Conservation (phyloP, 2,113 vertebrate species). For the Petaurus breviceps region DNA sequence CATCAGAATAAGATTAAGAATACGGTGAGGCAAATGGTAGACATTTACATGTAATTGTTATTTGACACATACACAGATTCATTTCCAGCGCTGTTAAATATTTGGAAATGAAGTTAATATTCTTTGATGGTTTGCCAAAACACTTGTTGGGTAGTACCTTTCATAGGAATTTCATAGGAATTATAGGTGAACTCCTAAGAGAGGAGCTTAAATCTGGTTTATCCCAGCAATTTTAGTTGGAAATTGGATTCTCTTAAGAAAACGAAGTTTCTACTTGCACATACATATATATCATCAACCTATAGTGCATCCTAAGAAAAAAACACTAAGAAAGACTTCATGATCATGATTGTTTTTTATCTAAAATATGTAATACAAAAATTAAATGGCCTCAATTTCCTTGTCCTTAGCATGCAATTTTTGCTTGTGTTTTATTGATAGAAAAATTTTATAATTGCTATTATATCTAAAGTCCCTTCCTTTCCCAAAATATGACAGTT, state of each 20-base stretch:
- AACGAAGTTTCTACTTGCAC: background rate
- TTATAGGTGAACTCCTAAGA: constrained; percentile 19
- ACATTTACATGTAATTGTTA: background rate
- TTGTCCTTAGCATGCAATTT: too few species aligned
- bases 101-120: constrained; percentile 3
- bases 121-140: background rate
- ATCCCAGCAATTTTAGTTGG: background rate
- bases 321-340: background rate
- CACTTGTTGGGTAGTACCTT: background rate
- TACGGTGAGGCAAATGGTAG: constrained; percentile 18
- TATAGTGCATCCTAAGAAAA: background rate
- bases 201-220: background rate
- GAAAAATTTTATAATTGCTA: too few species aligned
- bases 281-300: background rate
- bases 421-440: too few species aligned
- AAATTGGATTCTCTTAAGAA: constrained; percentile 14
- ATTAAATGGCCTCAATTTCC: too few species aligned
- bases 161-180: constrained; percentile 7
- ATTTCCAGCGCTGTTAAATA: background rate
- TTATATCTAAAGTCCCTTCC: too few species aligned
- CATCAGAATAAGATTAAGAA: constrained; percentile 22
- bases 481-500: too few species aligned
- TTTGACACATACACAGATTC: constrained; percentile 1
- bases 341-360: background rate
- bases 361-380: too few species aligned